Evolutionary conservation across 2,113 vertebrate genomes (phyloP), one percentile per base, ranked within the genome.

Genomic region (Oostethus manadensis): DNA sequence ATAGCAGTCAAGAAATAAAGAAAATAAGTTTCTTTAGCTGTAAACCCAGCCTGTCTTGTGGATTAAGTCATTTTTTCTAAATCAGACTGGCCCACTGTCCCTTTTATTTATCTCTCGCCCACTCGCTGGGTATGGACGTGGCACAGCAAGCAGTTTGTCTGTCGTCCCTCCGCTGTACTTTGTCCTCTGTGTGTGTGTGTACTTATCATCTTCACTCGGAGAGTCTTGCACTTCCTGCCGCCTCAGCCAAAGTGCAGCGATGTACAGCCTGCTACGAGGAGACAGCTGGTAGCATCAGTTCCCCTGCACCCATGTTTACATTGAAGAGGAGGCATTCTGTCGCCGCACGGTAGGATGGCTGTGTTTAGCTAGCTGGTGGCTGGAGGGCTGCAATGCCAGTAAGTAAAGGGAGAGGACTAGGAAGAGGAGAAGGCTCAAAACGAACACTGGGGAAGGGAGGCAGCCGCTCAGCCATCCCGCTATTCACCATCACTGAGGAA

Each of bases 401-500:
- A 18, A 64, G 64, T 57, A 82, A 78, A 70, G 56, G 58, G 58
- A 58, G 51, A 60, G 73, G 50, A 60, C 33, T 33, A 69, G 71
- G 42, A 51, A 71, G 74, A 68, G 50, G 73, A 58, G 63, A 57
- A 51, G 66, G 68, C 71, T 88, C 68, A 88, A 92, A 80, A 73
- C 88, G 91, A 78, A 91, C 89, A 56, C 68, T 90, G 83, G 93
- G 90, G 87, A 96, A 91, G 86, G 87, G 84, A 74, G 84, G 85
- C 77, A 81, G 88, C 79, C 92, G 92, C 71, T 86, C 92, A 44
- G 74, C 81, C 74, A 86, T 91, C 57, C 88, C 88, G 55, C 91
- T 98, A 58, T 98, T 95, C 84, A 99, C 96, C 82, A 98, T 99
- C 86, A 91, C 88, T 5, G 96, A 99, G 88, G 96, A 99, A 81